phyloP scores from a whole-genome alignment of 2,113 vertebrate species.

The Reinhardtius hippoglossoides region DNA sequence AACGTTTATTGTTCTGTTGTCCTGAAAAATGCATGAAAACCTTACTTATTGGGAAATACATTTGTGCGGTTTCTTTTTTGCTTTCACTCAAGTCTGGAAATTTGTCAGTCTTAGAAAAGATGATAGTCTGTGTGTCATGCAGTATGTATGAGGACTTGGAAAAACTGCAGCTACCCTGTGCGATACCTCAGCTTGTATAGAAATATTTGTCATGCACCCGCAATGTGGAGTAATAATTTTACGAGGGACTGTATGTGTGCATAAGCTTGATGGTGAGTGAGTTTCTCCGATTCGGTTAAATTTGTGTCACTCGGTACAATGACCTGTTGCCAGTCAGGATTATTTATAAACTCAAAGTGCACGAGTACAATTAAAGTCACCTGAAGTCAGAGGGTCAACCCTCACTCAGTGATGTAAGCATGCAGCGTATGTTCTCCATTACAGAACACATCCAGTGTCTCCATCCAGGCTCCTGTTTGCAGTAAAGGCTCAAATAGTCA shows the following conservation, averaged over 20 bases:
- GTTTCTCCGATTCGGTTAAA: neutral
- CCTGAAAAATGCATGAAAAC: neutral
- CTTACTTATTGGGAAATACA: neutral
- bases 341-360: neutral
- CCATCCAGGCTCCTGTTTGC: constrained; percentile 20
- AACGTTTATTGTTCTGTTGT: neutral
- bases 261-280: too few relatives aligned
- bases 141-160: neutral
- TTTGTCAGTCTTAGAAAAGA: too few relatives aligned
- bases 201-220: neutral
- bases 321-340: neutral
- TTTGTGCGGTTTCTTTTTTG: too few relatives aligned
- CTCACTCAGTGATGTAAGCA: neutral
- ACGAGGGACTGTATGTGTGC: neutral
- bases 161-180: neutral
- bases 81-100: too few relatives aligned
- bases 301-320: neutral
- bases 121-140: neutral
- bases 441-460: constrained; percentile 12
- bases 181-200: neutral
- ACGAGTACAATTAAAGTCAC: neutral
- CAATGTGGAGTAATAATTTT: neutral
- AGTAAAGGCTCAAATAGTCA: constrained; percentile 2
- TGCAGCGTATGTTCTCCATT: constrained; percentile 23
- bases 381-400: neutral